phyloP scores from a whole-genome alignment of 2,888 invertebrate genomes.

The Acrocyrtus sp. region DNA sequence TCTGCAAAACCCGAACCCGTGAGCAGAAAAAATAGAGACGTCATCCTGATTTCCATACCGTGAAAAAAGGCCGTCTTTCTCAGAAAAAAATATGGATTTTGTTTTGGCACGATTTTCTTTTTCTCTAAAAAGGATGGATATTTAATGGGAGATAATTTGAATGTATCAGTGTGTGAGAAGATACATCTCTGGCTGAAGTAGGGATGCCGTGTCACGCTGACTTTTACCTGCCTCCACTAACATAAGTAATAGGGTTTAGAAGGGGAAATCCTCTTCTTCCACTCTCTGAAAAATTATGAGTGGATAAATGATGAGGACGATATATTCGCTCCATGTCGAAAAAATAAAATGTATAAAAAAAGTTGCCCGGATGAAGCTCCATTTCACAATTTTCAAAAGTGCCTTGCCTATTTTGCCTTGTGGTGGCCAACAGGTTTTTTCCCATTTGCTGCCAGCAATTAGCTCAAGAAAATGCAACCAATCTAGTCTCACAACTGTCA shows the following conservation, averaged over 20 bases:
- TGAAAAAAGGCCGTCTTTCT: conserved; percentile 21
- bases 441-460: conserved; percentile 50
- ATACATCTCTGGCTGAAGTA: neutral
- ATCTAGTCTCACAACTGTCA: conserved; percentile 49
- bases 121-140: conserved; percentile 34
- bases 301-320: too few relatives aligned
- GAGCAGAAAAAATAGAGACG: neutral
- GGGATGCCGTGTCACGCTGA: conserved; percentile 4
- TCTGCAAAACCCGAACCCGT: neutral
- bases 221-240: too few relatives aligned
- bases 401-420: neutral
- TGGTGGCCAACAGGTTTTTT: conserved; percentile 47
- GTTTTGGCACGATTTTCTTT: conserved; percentile 33
- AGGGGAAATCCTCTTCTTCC: neutral
- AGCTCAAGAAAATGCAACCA: conserved; percentile 48
- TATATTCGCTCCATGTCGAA: too few relatives aligned
- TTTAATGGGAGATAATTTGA: conserved; percentile 37
- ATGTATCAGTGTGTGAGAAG: conserved; percentile 13
- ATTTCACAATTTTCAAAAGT: neutral
- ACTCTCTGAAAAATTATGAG: too few relatives aligned
- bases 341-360: too few relatives aligned
- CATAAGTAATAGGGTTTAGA: too few relatives aligned
- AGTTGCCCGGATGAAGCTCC: neutral
- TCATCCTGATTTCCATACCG: neutral
- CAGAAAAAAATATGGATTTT: conserved; percentile 27